A percentile compares a stretch with the other conserved stretches of the same genome.
Conservation (phyloP, 2,888 invertebrate species). For the Heliconius aoede region DNA sequence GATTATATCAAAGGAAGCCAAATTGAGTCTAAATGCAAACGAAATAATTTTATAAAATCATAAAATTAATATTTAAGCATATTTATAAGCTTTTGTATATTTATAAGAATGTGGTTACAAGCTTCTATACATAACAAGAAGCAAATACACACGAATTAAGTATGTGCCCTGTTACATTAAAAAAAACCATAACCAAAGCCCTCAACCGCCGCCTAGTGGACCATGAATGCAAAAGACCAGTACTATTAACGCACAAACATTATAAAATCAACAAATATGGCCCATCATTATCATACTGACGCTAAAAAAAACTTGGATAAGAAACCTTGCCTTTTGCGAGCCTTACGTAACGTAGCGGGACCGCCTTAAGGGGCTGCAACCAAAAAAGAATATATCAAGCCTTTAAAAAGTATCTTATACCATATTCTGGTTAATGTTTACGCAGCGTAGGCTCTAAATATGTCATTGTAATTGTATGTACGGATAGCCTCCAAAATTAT, state of each 20-base stretch:
- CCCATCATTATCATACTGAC: constrained; percentile 49
- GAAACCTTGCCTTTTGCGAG: constrained; percentile 55
- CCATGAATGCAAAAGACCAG: not conserved
- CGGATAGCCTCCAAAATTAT: constrained; percentile 78
- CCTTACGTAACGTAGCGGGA: constrained; percentile 59
- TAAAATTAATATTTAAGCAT: too few relatives aligned
- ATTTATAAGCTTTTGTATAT: too few relatives aligned
- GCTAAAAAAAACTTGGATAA: constrained; percentile 53
- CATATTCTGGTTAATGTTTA: constrained; percentile 67
- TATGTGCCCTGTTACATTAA: not conserved
- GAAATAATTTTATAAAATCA: too few relatives aligned
- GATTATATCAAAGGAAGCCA: too few relatives aligned
- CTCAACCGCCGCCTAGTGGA: not conserved
- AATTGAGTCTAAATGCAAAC: too few relatives aligned
- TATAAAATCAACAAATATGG: constrained; percentile 34
- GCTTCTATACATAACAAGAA: too few relatives aligned
- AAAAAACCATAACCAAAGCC: not conserved
- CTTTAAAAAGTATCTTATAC: constrained; percentile 71
- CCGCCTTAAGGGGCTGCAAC: constrained; percentile 60
- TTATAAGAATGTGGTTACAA: too few relatives aligned
- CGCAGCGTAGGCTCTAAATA: constrained; percentile 70
- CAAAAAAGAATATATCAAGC: constrained; percentile 68
- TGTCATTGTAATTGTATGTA: constrained; percentile 67
- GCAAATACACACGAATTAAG: not conserved
- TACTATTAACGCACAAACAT: constrained; percentile 6